Evolutionary conservation across 2,888 invertebrate species (phyloP), one percentile per base, ranked within the genome.

Genomic region (Eurytoma adleriae): DNA sequence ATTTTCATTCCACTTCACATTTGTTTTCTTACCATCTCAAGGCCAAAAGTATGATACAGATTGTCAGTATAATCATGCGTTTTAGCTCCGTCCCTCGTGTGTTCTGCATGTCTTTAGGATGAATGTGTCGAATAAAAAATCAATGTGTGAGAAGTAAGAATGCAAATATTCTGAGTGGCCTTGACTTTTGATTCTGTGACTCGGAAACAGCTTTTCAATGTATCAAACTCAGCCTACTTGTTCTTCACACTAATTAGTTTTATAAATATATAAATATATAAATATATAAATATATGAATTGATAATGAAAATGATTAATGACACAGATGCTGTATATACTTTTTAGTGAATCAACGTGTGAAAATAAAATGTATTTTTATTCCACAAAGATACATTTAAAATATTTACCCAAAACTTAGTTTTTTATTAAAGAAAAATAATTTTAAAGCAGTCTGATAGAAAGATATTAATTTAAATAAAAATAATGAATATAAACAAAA

Each of bases 331-430:
- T 90, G 90, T 90, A 90, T 88, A 91, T 90, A 90, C 85, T 90
- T 90, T 90, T 87, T 89, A 90, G 90, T 85, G 86, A 90, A 88
- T 86, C 88, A 88, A 90, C 87, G 88, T 90, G 90, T 90, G 89
- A 89, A 90, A 90, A 90, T 90, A 90, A 90, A 91, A 87, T 88
- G 90, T 91, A 91, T 91, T 91, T 91, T 91, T 90, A 90, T 91
- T 90, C 90, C 89, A 83, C 64, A 70, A 76, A 79, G n/a, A 73
- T 71, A 18, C n/a, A 57, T 61, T 27, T 66, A 62, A 67, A 61
- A 30, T 57, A 67, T 56, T 68, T 54, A 80, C 40, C 67, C 64
- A 73, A 69, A 5, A 66, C 50, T 62, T 18, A 40, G 3, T 27
- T 24, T 50, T 59, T 48, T 27, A 14, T 78, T 71, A 10, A 10